Evolutionary conservation across 2,113 vertebrate species (phyloP).

Genomic region (Salminus brasiliensis): DNA sequence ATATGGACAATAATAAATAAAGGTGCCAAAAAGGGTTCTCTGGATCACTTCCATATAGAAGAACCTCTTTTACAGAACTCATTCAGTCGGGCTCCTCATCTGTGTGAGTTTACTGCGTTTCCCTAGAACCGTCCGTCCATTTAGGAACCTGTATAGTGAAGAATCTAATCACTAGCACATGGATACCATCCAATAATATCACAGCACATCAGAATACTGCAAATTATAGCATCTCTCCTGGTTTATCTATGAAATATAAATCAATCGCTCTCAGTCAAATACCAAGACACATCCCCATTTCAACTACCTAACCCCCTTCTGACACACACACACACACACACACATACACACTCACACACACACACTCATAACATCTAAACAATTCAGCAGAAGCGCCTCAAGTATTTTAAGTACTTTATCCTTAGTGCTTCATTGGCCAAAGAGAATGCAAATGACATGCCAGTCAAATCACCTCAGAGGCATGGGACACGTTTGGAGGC

Average conservation of each 20-base stretch:
- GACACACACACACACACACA: slow-evolving; percentile 31
- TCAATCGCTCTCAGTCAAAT: slow-evolving; percentile 12
- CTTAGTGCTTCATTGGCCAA: slow-evolving; percentile 73
- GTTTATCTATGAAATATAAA: slow-evolving; percentile 14
- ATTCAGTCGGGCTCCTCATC: neutral
- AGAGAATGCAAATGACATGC: slow-evolving; percentile 71
- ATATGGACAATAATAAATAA: neutral
- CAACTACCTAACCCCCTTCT: slow-evolving; percentile 14
- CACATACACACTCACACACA: slow-evolving; percentile 30
- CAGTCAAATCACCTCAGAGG: slow-evolving; percentile 65
- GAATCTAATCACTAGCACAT: neutral
- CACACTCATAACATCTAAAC: slow-evolving; percentile 59
- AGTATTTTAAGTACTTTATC: slow-evolving; percentile 77
- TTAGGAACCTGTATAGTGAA: neutral
- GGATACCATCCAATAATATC: neutral
- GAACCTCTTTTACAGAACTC: neutral
- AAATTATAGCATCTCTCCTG: slow-evolving; percentile 10
- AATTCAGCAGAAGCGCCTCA: slow-evolving; percentile 73
- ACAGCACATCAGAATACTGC: neutral
- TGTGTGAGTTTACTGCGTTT: too few species aligned
- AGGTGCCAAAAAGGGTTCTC: neutral
- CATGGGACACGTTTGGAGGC: slow-evolving; percentile 61
- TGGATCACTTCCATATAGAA: neutral
- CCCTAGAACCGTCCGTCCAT: too few species aligned
- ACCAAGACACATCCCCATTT: neutral